Conservation (phyloP, 2,888 invertebrate species). For the Leucophenga montana region DNA sequence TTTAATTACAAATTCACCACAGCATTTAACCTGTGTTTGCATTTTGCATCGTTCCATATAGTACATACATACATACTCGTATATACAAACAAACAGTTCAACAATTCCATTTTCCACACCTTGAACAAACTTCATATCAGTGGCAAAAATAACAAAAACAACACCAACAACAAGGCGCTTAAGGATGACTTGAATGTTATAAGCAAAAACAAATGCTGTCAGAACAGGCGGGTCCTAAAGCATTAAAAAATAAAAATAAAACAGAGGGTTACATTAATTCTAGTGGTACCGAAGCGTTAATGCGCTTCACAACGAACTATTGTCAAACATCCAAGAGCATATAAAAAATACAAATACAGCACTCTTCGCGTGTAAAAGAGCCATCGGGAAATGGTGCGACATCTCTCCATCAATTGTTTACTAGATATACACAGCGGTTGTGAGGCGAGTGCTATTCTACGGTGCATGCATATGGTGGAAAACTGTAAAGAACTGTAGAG, state of each 20-base stretch:
- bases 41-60: conserved; percentile 22
- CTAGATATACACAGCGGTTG: too few species aligned
- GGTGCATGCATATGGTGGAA: too few species aligned
- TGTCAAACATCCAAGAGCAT: too few species aligned
- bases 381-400: too few species aligned
- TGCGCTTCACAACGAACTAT: too few species aligned
- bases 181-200: neutral
- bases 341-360: too few species aligned
- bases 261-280: too few species aligned
- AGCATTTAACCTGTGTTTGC: conserved; percentile 64
- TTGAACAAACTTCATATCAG: conserved; percentile 40
- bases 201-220: conserved; percentile 22
- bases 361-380: too few species aligned
- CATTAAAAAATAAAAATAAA: conserved; percentile 3
- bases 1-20: conserved; percentile 71
- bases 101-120: conserved; percentile 53
- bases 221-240: conserved; percentile 10
- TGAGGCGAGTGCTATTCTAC: too few species aligned
- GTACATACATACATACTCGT: neutral
- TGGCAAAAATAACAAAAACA: neutral
- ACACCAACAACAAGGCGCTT: conserved; percentile 5
- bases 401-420: too few species aligned
- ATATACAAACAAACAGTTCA: conserved; percentile 36
- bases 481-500: too few species aligned
- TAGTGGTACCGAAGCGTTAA: too few species aligned